A percentile compares a stretch with the other conserved stretches of the same genome.
Evolutionary conservation across 2,888 invertebrate genomes (phyloP).

Genomic region (Micoletzkya japonica): DNA sequence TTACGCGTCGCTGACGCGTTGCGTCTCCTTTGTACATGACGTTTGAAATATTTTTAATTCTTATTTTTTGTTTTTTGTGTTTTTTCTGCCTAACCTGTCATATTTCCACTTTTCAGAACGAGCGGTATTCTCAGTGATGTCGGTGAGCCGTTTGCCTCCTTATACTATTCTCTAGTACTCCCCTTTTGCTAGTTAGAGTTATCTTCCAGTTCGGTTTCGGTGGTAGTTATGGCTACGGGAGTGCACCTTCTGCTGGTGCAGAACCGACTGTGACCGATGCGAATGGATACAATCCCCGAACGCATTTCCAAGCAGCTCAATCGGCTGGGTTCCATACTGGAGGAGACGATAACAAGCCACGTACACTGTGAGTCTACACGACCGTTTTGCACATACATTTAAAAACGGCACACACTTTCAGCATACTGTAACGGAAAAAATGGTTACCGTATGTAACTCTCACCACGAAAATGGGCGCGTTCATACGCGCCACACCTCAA

Average conservation of each 20-base stretch:
- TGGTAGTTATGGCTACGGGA: not conserved
- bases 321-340: constrained; percentile 58
- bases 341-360: constrained; percentile 49
- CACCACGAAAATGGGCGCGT: too few relatives aligned
- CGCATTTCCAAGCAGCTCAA: constrained; percentile 58
- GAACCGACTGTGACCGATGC: constrained; percentile 7
- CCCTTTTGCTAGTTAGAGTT: constrained; percentile 13
- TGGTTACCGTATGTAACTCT: too few relatives aligned
- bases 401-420: too few relatives aligned
- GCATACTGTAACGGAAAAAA: too few relatives aligned
- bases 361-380: constrained; percentile 52
- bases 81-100: not conserved
- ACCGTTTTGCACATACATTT: too few relatives aligned
- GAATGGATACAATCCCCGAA: constrained; percentile 56
- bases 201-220: not conserved
- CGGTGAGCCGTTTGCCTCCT: not conserved
- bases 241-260: not conserved
- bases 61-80: constrained; percentile 13
- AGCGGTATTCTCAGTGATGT: not conserved
- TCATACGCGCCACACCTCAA: too few relatives aligned
- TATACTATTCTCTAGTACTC: too few relatives aligned
- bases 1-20: not conserved
- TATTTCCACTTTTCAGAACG: too few relatives aligned
- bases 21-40: not conserved
- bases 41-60: not conserved